Base-by-base conservation (phyloP, 2,797 vertebrate genomes). In the Chromis chromis region DNA sequence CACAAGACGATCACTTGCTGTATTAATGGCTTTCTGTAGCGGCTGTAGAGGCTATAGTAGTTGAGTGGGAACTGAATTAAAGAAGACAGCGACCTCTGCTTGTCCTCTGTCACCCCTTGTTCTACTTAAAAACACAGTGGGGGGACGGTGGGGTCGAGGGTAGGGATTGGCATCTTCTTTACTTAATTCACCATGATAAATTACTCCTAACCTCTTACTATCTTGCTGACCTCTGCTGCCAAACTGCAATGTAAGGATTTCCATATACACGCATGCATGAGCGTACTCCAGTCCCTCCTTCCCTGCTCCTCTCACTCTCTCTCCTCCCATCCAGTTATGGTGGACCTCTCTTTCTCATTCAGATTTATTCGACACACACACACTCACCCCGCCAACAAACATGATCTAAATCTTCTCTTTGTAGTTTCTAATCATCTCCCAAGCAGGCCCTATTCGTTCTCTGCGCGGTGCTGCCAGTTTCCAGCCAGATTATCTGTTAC, bases 321-420 rank as follows among this genome's bases (percentile, higher is more conserved):
- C 21, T 70, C 56, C 13, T 12, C 3, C 54, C 28, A 31, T 31
- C 7, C 13, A 12, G 21, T 66, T 52, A 64, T 48, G 81, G 33
- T 55, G 4, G 12, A 53, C 57, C 48, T 46, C 63, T 66, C 11
- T 60, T 48, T 73, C 82, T 68, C 55, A 72, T 80, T 81, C 63
- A 74, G 59, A 89, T 81, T 63, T 22, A 53, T 74, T 74, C 3
- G 4, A 63, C 70, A 64, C 70, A 65, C 57, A 69, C 24, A 62
- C 55, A 52, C 57, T 49, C 64, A 76, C 16, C 11, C 62, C 6
- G 60, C 62, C 50, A 56, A 62, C 72, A 83, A 80, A 85, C 74
- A 81, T 33, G 77, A 89, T 87, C 75, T 76, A 87, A 89, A 88
- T 89, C 85, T 91, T 74, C 13, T 61, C 74, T 89, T 84, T 90